Percentiles rank a stretch among this genome's conserved stretches.
Evolutionary conservation across 2,888 invertebrate genomes (phyloP).

Genomic region (Nemotelus nigrinus): DNA sequence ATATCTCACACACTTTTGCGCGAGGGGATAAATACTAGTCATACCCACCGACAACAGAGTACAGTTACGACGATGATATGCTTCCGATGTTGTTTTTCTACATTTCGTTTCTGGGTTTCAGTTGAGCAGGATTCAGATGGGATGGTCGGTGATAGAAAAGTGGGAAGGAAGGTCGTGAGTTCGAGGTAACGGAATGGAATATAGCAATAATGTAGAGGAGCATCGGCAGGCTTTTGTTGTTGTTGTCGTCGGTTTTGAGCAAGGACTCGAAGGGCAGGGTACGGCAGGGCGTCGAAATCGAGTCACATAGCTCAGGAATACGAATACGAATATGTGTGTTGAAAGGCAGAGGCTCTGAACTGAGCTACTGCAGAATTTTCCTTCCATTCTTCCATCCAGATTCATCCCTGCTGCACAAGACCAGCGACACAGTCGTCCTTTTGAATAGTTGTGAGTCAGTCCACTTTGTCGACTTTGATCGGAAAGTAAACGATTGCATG

Average conservation of each 20-base stretch:
- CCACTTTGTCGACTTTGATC: constrained; percentile 41
- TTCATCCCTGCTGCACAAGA: constrained; percentile 16
- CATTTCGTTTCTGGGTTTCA: constrained; percentile 25
- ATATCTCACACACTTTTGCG: constrained; percentile 31
- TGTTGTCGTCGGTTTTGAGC: neutral
- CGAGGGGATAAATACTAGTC: constrained; percentile 26
- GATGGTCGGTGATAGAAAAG: neutral
- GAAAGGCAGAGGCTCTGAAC: neutral
- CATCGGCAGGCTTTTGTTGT: neutral
- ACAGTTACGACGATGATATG: constrained; percentile 29
- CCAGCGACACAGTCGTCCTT: constrained; percentile 30
- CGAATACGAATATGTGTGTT: neutral
- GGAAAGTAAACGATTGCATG: constrained; percentile 38
- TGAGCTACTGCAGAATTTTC: constrained; percentile 33
- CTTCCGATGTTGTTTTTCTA: constrained; percentile 41
- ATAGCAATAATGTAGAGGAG: no score
- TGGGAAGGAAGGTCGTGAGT: neutral
- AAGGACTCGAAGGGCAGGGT: no score
- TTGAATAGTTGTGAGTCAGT: constrained; percentile 32
- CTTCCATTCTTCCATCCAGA: constrained; percentile 27
- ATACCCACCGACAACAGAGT: neutral
- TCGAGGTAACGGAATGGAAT: no score
- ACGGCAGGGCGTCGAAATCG: no score
- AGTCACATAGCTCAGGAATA: no score
- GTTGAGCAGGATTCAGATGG: constrained; percentile 10